A percentile compares a stretch with the other conserved stretches of the same genome.
These are phyloP conservation scores for Sebastiscus tertius DNA, from an alignment of 2,797 vertebrate species.

Conservation along the genomic window DNA sequence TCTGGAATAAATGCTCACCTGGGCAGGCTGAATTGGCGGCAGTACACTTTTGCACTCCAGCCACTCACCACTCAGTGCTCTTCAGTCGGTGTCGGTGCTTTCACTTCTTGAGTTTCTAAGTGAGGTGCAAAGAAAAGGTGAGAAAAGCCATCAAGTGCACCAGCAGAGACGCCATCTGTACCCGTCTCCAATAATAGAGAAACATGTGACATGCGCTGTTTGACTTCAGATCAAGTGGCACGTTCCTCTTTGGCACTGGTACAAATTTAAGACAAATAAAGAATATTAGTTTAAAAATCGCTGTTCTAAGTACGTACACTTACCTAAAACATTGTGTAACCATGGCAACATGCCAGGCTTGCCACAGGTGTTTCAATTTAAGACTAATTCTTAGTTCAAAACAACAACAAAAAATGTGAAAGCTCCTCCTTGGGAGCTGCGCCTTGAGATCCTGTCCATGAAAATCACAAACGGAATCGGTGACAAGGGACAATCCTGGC, in stretches of 20 bases:
- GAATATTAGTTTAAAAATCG: background rate
- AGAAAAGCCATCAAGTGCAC: constrained; percentile 8
- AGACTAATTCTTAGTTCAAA: background rate
- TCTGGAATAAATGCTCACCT: background rate
- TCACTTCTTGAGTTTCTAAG: background rate
- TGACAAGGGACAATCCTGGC: background rate
- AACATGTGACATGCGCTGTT: background rate
- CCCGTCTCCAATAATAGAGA: constrained; percentile 6
- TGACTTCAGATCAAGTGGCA: background rate
- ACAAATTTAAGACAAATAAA: background rate
- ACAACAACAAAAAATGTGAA: background rate
- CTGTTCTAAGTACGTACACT: background rate
- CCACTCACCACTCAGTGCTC: background rate
- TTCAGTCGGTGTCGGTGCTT: background rate
- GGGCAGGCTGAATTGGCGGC: background rate
- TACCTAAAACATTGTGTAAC: background rate
- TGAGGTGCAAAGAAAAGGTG: constrained; percentile 29
- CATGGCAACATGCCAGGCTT: background rate
- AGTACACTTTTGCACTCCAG: background rate
- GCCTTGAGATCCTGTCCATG: background rate
- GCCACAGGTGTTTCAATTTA: background rate
- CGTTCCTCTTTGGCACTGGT: background rate
- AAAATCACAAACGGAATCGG: background rate
- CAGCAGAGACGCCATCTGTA: constrained; percentile 8
- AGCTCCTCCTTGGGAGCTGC: background rate